These are phyloP conservation scores for Tenualosa thibaudeaui DNA, from an alignment of 2,797 vertebrate genomes.

Conservation along the genomic window DNA sequence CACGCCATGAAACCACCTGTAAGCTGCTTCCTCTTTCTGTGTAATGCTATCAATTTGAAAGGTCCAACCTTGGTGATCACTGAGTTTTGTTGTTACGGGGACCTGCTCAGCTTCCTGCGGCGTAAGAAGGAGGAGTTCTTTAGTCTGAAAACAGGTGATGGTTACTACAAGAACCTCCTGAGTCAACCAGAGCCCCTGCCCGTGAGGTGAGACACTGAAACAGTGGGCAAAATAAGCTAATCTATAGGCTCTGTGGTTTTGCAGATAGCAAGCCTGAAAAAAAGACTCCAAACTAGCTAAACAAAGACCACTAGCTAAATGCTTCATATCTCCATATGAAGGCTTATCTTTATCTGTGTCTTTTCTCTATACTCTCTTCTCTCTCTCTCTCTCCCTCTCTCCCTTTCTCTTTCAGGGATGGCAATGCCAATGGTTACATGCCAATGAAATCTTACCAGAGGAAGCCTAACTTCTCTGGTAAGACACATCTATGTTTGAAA, in stretches of 20 bases:
- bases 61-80: constrained; percentile 96
- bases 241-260: too few species aligned
- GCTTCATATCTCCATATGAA: too few species aligned
- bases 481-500: neutral
- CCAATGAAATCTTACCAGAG: constrained; percentile 87
- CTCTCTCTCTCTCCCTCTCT: constrained; percentile 32
- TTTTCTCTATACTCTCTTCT: too few species aligned
- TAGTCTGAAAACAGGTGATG: constrained; percentile 76
- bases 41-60: constrained; percentile 60
- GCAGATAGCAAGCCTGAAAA: too few species aligned
- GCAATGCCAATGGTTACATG: constrained; percentile 81
- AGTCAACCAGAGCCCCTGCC: constrained; percentile 69
- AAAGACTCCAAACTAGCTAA: too few species aligned
- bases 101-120: constrained; percentile 95
- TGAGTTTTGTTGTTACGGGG: constrained; percentile 98
- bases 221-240: neutral
- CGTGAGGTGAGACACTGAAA: constrained; percentile 70
- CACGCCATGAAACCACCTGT: neutral
- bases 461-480: constrained; percentile 72
- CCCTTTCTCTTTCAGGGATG: constrained; percentile 67
- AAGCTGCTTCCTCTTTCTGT: neutral
- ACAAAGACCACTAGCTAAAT: too few species aligned
- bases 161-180: constrained; percentile 86
- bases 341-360: too few species aligned
- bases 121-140: constrained; percentile 89